Conservation (phyloP, 2,888 invertebrate species). For the Dyspetes luteomarginatus region DNA sequence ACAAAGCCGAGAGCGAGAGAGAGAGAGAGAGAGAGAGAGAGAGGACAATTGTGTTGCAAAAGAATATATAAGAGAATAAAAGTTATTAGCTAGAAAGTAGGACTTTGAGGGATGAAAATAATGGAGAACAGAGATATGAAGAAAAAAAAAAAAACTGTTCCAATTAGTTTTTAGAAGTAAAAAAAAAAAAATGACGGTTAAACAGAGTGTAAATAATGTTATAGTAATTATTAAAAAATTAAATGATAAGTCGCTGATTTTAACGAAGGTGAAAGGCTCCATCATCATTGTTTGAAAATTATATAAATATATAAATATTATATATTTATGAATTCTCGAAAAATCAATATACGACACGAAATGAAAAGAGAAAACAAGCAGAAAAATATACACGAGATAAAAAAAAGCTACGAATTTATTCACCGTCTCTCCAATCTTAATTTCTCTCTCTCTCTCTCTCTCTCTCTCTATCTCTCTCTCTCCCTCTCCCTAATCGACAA, state of each 20-base stretch:
- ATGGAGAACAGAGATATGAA: slow-evolving; percentile 14
- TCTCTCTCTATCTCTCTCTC: slow-evolving; percentile 42
- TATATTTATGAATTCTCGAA: slow-evolving; percentile 46
- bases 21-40: slow-evolving; percentile 7
- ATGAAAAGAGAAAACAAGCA: slow-evolving; percentile 19
- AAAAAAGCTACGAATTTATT: slow-evolving; percentile 48
- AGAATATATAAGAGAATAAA: slow-evolving; percentile 17
- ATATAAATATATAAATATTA: slow-evolving; percentile 30
- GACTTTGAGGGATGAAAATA: slow-evolving; percentile 2
- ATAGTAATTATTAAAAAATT: slow-evolving; percentile 61
- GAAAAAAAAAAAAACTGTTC: slow-evolving; percentile 32
- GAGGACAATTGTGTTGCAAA: slow-evolving; percentile 1
- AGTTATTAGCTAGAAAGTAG: slow-evolving; percentile 23
- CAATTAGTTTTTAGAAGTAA: slow-evolving; percentile 46
- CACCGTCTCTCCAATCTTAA: slow-evolving; percentile 57
- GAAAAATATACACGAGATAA: slow-evolving; percentile 57
- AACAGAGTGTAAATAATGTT: slow-evolving; percentile 66
- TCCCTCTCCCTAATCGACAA: slow-evolving; percentile 38
- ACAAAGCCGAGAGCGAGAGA: slow-evolving; percentile 1
- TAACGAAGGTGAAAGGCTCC: slow-evolving; percentile 50
- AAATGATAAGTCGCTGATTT: slow-evolving; percentile 57
- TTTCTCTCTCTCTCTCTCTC: slow-evolving; percentile 51
- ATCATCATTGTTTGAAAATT: slow-evolving; percentile 51
- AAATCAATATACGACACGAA: slow-evolving; percentile 44
- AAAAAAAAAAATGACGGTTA: slow-evolving; percentile 38